Evolutionary conservation across 2,113 vertebrate genomes (phyloP).

Genomic region (Melanostigma gelatinosum): DNA sequence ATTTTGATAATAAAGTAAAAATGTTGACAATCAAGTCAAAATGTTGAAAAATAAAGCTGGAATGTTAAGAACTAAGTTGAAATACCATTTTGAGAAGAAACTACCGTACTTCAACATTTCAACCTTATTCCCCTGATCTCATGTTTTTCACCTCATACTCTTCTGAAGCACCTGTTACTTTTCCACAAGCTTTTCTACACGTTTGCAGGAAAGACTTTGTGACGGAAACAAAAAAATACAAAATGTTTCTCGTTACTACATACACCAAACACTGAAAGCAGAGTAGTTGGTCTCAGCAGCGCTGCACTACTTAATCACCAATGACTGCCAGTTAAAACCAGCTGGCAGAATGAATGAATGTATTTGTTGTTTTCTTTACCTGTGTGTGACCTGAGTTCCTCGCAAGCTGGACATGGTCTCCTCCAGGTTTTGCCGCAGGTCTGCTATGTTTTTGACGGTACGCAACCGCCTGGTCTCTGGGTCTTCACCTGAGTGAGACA

Average conservation of each 20-base stretch:
- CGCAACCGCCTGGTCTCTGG: conserved; percentile 90
- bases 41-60: not conserved
- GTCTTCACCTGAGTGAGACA: conserved; percentile 86
- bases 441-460: conserved; percentile 96
- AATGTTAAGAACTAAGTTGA: not conserved
- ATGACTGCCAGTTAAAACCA: not conserved
- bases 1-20: not conserved
- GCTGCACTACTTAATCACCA: not conserved
- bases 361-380: conserved; percentile 54
- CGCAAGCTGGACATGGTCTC: conserved; percentile 97
- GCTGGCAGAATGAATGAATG: no score
- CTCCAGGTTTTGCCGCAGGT: conserved; percentile 95
- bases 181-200: not conserved
- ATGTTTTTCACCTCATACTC: not conserved
- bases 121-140: not conserved
- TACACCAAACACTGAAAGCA: not conserved
- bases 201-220: no score
- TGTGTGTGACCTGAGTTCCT: conserved; percentile 95
- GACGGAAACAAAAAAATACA: not conserved
- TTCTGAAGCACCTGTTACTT: not conserved
- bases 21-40: not conserved
- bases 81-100: not conserved
- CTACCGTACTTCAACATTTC: not conserved
- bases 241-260: not conserved
- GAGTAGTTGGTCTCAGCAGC: not conserved